Base-by-base conservation (phyloP, 2,113 vertebrate species). In the Benitochromis conjunctus region DNA sequence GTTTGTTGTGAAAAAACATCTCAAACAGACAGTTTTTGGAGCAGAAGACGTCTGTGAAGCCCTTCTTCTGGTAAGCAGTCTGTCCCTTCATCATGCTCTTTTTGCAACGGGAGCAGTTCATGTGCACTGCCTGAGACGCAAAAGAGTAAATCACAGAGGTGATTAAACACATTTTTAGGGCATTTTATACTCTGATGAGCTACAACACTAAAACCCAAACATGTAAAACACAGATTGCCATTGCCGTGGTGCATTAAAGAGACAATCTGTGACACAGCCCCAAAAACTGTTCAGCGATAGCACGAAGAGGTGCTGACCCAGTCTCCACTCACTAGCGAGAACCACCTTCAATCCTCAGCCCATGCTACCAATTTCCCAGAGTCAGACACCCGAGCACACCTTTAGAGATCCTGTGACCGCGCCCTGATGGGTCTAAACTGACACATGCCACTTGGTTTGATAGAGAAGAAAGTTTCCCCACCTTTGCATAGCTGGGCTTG, bases 41-140 rank as follows among this genome's bases (percentile, higher is more conserved):
- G 94, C 98, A 98, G 97, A 98, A 98, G 82, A 98, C 96, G 48
- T 98, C 97, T 24, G 95, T 95, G 34, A 97, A 98, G 83, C 98
- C 98, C 93, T 98, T 99, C 91, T 97, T 97, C 94, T 99, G 98
- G 94, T 97, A 99, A 3, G 98, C 98, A 0, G 98, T 99, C 87
- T 99, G 98, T 34, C 98, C 98, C 92, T 97, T 98, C 91, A 97
- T 94, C 89, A 99, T 97, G 90, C 93, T 92, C 96, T 97, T 98
- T 94, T 96, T 97, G 92, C 98, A 99, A 85, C 95, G 96, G 7
- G 97, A 98, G 94, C 98, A 99, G 92, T 91, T 97, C 94, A 98
- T 97, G 88, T 96, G 93, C 85, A 97, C 86, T 79, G 91, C 94
- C 92, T 97, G 78, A 85, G 53, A 13, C 5, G 9, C 1, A 29